phyloP scores from a whole-genome alignment of 2,797 vertebrate species.

The Channa striata region DNA sequence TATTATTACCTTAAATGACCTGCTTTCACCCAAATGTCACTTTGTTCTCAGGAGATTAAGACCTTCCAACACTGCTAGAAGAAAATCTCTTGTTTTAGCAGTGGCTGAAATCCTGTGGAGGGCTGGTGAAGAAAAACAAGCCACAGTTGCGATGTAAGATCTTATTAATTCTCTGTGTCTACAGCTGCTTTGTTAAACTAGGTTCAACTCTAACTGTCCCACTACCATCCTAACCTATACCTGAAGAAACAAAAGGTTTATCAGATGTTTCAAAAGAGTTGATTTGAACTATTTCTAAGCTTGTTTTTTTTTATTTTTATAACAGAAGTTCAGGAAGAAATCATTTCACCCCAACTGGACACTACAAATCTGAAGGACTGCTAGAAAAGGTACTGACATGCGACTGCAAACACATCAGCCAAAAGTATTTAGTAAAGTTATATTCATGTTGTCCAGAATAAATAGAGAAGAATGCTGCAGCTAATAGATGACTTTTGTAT shows the following conservation, averaged over 20 bases:
- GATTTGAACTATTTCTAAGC: background rate
- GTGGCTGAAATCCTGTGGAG: constrained; percentile 91
- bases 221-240: background rate
- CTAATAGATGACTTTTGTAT: too few relatives aligned
- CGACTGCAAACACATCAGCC: background rate
- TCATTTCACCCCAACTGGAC: constrained; percentile 75
- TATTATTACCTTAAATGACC: constrained; percentile 4
- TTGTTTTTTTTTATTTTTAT: constrained; percentile 6
- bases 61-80: constrained; percentile 85
- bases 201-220: background rate
- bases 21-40: constrained; percentile 27
- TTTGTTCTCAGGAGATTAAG: constrained; percentile 80
- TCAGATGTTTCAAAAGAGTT: background rate
- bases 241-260: too few relatives aligned
- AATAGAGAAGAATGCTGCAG: constrained; percentile 1
- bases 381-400: constrained; percentile 78
- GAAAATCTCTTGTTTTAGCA: constrained; percentile 85
- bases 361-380: constrained; percentile 79
- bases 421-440: background rate
- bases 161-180: background rate
- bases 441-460: background rate
- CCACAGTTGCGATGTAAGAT: constrained; percentile 89
- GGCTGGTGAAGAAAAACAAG: constrained; percentile 85
- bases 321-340: constrained; percentile 80
- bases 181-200: background rate